Evolutionary conservation across 2,888 invertebrate genomes (phyloP), one percentile per base, ranked within the genome.

Genomic region (Meiosimyza decipiens): DNA sequence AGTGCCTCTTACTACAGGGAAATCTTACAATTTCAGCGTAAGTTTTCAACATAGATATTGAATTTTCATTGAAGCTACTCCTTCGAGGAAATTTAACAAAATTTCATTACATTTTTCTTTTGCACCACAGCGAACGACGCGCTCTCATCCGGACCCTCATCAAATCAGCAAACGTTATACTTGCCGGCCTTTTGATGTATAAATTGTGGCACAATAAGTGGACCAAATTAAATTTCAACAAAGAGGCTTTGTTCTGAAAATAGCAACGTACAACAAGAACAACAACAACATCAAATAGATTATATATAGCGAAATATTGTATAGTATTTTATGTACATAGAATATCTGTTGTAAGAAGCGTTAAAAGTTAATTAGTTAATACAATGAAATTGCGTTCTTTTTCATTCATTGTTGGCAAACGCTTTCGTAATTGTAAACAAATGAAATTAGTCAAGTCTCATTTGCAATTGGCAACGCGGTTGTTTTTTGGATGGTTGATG

Each of bases 121-220:
- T 33, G 59, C 28, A 16, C 51, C 71, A 51, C 73, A 86, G 86
- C 57, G 80, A 82, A 72, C 81, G 84, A 55, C 83, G 85, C 5
- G 79, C 78, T 57, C 33, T 84, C 74, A 77, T 85, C 64, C 82
- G 79, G 73, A 80, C 82, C 62, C 71, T 86, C 71, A 78, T 86
- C 73, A 82, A 85, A 79, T 82, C 82, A 18, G 81, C 79, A 13
- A 85, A 85, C 77, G 81, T 86, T 64, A 82, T 86, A 64, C 77
- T 86, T 71, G 83, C 86, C 49, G 85, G 82, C 6, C 73, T 86
- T 71, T 71, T 86, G 71, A 80, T 85, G 79, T 85, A 82, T 75
- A 85, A 83, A 79, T 79, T 86, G 75, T 86, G 86, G 85, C 82
- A 84, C 60, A 84, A 82, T 78, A 85, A 86, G 79, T 86, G 85